Evolutionary conservation across 1,140 invertebrate genomes (phyloP).

Genomic region (Tetramorium alpestre): DNA sequence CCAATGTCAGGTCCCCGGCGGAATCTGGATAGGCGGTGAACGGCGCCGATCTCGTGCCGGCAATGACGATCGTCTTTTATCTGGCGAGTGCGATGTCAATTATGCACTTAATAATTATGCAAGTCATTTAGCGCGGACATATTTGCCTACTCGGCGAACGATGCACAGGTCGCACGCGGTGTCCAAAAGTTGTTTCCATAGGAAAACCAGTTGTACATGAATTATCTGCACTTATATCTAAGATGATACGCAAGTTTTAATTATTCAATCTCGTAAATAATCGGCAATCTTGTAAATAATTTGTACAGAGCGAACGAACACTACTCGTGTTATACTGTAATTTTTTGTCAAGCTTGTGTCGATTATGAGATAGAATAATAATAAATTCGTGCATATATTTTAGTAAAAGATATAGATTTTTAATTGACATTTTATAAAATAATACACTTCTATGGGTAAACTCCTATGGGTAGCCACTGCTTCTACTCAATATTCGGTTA

Average conservation of each 20-base stretch:
- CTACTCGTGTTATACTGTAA: neutral
- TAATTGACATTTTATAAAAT: neutral
- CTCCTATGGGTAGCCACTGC: no score
- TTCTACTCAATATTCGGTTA: no score
- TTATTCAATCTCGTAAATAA: neutral
- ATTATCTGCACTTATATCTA: neutral
- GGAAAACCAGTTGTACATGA: neutral
- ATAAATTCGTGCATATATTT: neutral
- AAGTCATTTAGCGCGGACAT: neutral
- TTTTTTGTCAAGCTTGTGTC: neutral
- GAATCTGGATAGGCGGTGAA: neutral
- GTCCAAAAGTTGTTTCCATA: neutral
- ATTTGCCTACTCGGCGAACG: neutral
- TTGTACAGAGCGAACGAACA: neutral
- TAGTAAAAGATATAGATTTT: neutral
- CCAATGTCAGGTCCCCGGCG: conserved; percentile 14
- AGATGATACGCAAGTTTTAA: neutral
- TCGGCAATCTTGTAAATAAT: neutral
- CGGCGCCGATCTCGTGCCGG: conserved; percentile 11
- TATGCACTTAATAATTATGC: conserved; percentile 39
- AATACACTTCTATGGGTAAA: neutral
- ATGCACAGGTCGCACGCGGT: neutral
- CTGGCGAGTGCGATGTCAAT: neutral
- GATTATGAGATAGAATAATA: neutral
- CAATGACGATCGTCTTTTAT: conserved; percentile 35